These are phyloP conservation scores for Alligator sinensis DNA, from an alignment of 2,113 vertebrate species.

Conservation along the genomic window DNA sequence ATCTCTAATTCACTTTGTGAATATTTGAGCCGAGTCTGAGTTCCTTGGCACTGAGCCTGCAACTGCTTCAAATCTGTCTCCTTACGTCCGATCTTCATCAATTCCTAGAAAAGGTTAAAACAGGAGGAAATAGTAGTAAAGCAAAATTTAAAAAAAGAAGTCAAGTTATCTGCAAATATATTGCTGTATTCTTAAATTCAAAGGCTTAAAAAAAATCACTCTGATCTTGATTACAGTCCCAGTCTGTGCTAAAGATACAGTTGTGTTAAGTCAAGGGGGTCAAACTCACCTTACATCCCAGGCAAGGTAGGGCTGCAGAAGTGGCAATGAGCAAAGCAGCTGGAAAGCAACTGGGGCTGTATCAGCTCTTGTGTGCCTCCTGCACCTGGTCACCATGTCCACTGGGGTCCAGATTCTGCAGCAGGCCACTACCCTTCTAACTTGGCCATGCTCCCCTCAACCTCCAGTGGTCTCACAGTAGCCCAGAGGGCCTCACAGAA, in stretches of 20 bases:
- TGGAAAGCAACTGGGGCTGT: too few relatives aligned
- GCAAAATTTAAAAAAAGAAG: background rate
- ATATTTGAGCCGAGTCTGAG: constrained; percentile 91
- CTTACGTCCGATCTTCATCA: constrained; percentile 87
- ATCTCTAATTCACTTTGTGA: constrained; percentile 87
- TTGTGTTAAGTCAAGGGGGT: too few relatives aligned
- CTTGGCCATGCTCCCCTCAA: too few relatives aligned
- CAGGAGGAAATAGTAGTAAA: background rate
- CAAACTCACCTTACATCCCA: too few relatives aligned
- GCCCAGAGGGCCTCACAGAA: too few relatives aligned
- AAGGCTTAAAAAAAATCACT: background rate
- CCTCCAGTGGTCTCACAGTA: too few relatives aligned
- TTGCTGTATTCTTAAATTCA: background rate
- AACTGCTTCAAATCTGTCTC: constrained; percentile 90
- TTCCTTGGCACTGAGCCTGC: constrained; percentile 83
- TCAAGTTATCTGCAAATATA: background rate
- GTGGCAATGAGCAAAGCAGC: too few relatives aligned
- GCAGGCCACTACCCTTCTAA: too few relatives aligned
- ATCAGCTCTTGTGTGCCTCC: too few relatives aligned
- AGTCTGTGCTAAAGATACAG: background rate
- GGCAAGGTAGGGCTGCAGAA: too few relatives aligned
- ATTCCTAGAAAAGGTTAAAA: constrained; percentile 70
- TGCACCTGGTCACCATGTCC: too few relatives aligned
- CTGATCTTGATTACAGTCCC: background rate
- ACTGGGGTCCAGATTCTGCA: too few relatives aligned